These are phyloP conservation scores for Aphodius granarius DNA, from an alignment of 2,888 invertebrate species.

Conservation along the genomic window DNA sequence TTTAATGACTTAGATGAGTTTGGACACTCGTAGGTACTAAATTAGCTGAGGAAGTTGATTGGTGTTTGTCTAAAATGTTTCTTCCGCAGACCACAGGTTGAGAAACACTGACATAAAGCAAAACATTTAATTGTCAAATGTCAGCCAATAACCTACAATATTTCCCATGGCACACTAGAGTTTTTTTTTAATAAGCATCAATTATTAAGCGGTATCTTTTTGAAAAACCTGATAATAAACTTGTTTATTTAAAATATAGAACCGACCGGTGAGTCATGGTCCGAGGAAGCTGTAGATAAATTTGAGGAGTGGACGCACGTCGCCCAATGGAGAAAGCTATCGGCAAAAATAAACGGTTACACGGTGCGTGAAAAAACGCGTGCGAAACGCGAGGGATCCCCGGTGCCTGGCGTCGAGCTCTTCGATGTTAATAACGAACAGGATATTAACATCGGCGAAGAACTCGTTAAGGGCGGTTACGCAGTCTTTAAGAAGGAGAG, in stretches of 20 bases:
- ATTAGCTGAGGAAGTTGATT: too few species aligned
- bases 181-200: too few species aligned
- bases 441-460: conserved; percentile 65
- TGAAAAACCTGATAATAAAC: too few species aligned
- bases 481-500: conserved; percentile 54
- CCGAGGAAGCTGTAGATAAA: conserved; percentile 62
- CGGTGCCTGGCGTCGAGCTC: conserved; percentile 77
- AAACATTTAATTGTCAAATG: too few species aligned
- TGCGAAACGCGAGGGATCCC: conserved; percentile 66
- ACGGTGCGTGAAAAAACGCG: conserved; percentile 57
- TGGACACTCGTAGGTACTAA: too few species aligned
- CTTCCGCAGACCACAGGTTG: too few species aligned
- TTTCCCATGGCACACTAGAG: too few species aligned
- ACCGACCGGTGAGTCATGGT: conserved; percentile 60
- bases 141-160: too few species aligned
- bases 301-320: conserved; percentile 74
- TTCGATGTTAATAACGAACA: conserved; percentile 68
- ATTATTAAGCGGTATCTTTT: too few species aligned
- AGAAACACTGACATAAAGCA: too few species aligned
- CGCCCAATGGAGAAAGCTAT: conserved; percentile 79
- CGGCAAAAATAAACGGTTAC: conserved; percentile 75
- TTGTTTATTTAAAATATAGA: conserved; percentile 39
- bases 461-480: conserved; percentile 62
- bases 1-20: too few species aligned
- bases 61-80: too few species aligned